A percentile compares a stretch with the other conserved stretches of the same genome.
phyloP scores from a whole-genome alignment of 2,113 vertebrate genomes.

The Clarias magur region DNA sequence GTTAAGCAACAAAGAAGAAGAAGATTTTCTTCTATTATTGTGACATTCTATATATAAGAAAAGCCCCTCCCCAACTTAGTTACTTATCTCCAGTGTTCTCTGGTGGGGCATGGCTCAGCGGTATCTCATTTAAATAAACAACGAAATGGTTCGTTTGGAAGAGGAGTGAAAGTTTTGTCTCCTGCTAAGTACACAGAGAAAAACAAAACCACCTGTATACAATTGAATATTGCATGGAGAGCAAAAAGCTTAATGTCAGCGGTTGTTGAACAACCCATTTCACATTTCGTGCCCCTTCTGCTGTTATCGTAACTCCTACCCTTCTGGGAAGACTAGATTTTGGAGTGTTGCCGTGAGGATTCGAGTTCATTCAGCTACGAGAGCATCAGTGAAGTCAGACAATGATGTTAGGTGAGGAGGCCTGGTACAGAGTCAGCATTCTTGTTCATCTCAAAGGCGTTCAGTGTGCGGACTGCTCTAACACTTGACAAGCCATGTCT shows the following conservation, averaged over 20 bases:
- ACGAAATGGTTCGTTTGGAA: too few relatives aligned
- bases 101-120: too few relatives aligned
- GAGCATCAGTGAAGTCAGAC: neutral
- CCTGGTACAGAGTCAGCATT: neutral
- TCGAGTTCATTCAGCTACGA: neutral
- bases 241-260: neutral
- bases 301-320: too few relatives aligned
- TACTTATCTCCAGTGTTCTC: too few relatives aligned
- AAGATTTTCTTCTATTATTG: too few relatives aligned
- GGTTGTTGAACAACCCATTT: neutral
- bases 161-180: too few relatives aligned
- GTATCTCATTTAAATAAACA: too few relatives aligned
- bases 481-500: neutral
- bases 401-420: neutral
- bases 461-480: neutral
- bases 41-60: too few relatives aligned
- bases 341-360: neutral
- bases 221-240: neutral
- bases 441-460: neutral
- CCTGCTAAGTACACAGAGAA: too few relatives aligned
- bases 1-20: too few relatives aligned
- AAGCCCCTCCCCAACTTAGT: too few relatives aligned
- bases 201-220: too few relatives aligned
- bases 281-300: neutral
- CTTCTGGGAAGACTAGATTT: neutral